Evolutionary conservation across 2,797 vertebrate genomes (phyloP).

Genomic region (Threskiornis aethiopicus): DNA sequence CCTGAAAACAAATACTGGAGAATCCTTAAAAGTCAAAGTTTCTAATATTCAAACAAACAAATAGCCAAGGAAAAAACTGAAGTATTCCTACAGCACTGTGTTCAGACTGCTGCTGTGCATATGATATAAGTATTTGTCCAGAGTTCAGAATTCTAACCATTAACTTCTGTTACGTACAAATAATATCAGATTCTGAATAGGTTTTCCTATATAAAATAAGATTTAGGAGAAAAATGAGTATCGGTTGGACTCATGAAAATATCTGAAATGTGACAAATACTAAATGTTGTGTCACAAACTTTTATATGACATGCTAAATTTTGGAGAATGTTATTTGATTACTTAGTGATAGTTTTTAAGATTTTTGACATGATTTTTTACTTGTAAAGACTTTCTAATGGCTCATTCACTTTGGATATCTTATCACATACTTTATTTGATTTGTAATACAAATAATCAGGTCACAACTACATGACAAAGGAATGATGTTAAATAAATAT

Average conservation of each 20-base stretch:
- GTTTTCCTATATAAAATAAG: background rate
- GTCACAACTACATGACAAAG: background rate
- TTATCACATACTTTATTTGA: background rate
- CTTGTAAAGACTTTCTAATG: background rate
- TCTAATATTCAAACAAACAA: background rate
- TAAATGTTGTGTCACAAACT: background rate
- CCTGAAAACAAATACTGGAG: background rate
- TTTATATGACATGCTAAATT: background rate
- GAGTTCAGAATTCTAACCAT: background rate
- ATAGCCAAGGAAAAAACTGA: background rate
- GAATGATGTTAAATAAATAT: background rate
- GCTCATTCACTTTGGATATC: background rate
- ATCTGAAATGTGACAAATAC: background rate
- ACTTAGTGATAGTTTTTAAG: background rate
- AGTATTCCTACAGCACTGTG: background rate
- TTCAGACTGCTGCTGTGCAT: background rate
- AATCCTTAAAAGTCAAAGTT: background rate
- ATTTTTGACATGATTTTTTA: background rate
- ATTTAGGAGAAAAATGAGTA: background rate
- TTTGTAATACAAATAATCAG: background rate
- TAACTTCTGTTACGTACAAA: background rate
- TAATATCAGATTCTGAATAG: background rate
- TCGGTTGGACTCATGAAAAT: background rate
- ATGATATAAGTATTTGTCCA: background rate
- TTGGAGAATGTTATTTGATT: background rate